Conservation (phyloP, 2,113 vertebrate species). For the Empidonax alnorum region DNA sequence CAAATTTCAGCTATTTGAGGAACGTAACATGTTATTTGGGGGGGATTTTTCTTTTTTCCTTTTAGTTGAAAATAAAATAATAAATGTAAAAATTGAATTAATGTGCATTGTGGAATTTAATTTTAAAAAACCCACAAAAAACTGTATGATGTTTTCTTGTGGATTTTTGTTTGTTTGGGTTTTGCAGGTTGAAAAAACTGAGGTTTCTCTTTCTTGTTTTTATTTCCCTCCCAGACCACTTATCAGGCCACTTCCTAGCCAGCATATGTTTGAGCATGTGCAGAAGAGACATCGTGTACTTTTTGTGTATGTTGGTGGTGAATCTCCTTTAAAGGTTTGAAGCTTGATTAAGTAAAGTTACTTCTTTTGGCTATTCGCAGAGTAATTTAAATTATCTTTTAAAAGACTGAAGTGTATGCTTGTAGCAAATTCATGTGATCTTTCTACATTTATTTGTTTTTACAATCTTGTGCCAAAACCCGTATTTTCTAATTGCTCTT, state of each 20-base stretch:
- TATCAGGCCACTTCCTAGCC: constrained; percentile 91
- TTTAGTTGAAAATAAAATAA: not conserved
- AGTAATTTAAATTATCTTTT: not conserved
- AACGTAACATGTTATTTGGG: not conserved
- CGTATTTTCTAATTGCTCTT: not conserved
- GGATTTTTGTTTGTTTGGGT: not conserved
- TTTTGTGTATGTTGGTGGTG: constrained; percentile 92
- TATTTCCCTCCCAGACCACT: constrained; percentile 79
- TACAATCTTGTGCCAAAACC: not conserved
- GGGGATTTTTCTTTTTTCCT: not conserved
- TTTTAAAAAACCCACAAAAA: not conserved
- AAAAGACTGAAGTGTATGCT: not conserved
- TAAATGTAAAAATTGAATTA: not conserved
- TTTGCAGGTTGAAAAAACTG: not conserved
- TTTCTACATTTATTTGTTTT: not conserved
- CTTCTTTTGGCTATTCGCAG: not conserved
- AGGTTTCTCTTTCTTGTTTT: not conserved
- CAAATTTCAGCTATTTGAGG: not conserved
- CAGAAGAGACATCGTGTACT: constrained; percentile 89
- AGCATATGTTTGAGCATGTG: constrained; percentile 94
- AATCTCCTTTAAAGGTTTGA: constrained; percentile 93
- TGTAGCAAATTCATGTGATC: not conserved
- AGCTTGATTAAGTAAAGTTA: not conserved
- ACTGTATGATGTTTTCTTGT: not conserved
- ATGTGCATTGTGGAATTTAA: not conserved